These are phyloP conservation scores for Ancistrus triradiatus DNA, from an alignment of 2,113 vertebrate genomes.

Conservation along the genomic window DNA sequence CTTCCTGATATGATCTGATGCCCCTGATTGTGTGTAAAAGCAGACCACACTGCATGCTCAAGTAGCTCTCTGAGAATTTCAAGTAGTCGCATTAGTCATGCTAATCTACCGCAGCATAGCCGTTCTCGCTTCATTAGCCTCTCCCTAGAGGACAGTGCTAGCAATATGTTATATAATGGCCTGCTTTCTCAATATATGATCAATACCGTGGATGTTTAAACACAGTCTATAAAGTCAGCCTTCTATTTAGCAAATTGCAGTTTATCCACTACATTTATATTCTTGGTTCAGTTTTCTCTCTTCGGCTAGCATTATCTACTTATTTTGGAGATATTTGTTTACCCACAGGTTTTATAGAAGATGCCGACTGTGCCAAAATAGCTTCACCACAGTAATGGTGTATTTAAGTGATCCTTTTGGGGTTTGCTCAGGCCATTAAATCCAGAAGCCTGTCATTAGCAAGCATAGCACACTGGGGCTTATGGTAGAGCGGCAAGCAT, in stretches of 20 bases:
- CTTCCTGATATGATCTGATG: too few species aligned
- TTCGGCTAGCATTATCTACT: background rate
- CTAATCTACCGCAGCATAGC: constrained; percentile 11
- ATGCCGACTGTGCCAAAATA: constrained; percentile 28
- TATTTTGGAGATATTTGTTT: constrained; percentile 1
- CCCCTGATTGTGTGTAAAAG: background rate
- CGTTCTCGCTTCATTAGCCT: constrained; percentile 22
- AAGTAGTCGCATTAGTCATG: background rate
- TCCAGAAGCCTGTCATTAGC: constrained; percentile 25
- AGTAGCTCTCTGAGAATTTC: background rate
- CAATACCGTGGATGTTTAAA: constrained; percentile 9
- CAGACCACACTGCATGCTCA: background rate
- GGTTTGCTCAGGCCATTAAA: constrained; percentile 37
- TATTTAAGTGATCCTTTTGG: constrained; percentile 37
- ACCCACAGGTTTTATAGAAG: constrained; percentile 12
- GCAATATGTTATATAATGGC: background rate
- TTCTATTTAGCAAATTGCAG: background rate
- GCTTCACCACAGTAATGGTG: constrained; percentile 18
- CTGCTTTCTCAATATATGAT: constrained; percentile 4
- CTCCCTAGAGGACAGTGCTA: constrained; percentile 16
- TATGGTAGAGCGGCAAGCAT: constrained; percentile 2
- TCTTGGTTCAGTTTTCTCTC: background rate
- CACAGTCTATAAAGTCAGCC: background rate
- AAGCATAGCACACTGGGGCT: background rate
- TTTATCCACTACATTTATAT: background rate